Conservation (phyloP, 2,113 vertebrate species). For the Archocentrus centrarchus region DNA sequence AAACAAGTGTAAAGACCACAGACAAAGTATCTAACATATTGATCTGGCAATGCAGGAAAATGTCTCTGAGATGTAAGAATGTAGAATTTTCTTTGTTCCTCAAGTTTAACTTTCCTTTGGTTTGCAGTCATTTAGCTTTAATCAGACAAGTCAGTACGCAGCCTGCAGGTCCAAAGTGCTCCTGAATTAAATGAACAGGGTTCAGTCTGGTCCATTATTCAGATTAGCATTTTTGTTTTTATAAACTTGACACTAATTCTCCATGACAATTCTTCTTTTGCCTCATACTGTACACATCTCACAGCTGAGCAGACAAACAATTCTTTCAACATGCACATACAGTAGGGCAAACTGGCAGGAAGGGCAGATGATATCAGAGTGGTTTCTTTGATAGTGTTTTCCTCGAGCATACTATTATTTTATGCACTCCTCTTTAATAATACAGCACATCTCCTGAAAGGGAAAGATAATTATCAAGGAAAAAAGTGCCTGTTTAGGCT, state of each 20-base stretch:
- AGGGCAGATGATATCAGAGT: neutral
- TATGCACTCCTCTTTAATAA: constrained; percentile 14
- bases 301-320: neutral
- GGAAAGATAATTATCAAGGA: constrained; percentile 8
- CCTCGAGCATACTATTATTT: neutral
- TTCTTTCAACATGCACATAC: neutral
- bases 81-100: neutral
- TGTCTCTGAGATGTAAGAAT: neutral
- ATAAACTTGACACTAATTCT: neutral
- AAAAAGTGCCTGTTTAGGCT: constrained; percentile 8
- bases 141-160: neutral
- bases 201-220: neutral
- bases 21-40: neutral
- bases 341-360: neutral
- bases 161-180: neutral
- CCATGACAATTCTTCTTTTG: neutral
- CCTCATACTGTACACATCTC: neutral
- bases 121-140: neutral
- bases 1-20: neutral
- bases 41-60: neutral
- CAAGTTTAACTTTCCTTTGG: neutral
- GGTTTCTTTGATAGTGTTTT: neutral
- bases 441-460: neutral
- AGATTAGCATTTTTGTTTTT: neutral
- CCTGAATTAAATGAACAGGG: neutral